Evolutionary conservation across 1,140 invertebrate species (phyloP).

Genomic region (Drosophila insularis): DNA sequence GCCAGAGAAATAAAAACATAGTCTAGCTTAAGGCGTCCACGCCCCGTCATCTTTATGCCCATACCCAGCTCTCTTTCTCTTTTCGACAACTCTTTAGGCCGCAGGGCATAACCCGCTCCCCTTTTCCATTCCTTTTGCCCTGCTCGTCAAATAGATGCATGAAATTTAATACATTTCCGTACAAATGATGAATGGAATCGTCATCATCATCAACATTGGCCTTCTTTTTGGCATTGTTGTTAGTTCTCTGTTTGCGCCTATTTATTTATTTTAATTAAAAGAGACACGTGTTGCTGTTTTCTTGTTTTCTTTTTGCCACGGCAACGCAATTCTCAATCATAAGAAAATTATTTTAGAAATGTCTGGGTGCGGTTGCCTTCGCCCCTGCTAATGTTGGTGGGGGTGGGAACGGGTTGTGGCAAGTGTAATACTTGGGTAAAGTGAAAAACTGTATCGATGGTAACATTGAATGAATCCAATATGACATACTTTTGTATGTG

Average conservation of each 20-base stretch:
- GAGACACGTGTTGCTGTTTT: conserved; percentile 77
- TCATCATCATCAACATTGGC: conserved; percentile 38
- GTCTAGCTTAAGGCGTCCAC: conserved; percentile 47
- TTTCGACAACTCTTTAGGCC: conserved; percentile 32
- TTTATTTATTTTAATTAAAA: conserved; percentile 82
- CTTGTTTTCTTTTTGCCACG: conserved; percentile 66
- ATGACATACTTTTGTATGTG: too few species aligned
- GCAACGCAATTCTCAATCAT: conserved; percentile 43
- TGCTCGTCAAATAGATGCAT: conserved; percentile 62
- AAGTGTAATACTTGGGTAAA: conserved; percentile 29
- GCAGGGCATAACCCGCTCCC: conserved; percentile 42
- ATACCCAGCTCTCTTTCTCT: conserved; percentile 20
- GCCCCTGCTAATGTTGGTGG: conserved; percentile 3
- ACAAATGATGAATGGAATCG: conserved; percentile 34
- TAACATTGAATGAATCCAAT: conserved; percentile 10
- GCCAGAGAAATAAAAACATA: conserved; percentile 43
- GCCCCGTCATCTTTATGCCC: conserved; percentile 7
- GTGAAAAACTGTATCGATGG: conserved; percentile 31
- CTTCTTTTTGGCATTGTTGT: conserved; percentile 53
- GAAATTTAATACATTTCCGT: conserved; percentile 66
- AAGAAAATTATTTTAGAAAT: conserved; percentile 6
- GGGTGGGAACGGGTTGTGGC: conserved; percentile 54
- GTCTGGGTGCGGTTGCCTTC: conserved; percentile 11
- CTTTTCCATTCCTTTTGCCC: conserved; percentile 14
- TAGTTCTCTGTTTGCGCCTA: conserved; percentile 58